Evolutionary conservation across 2,888 invertebrate species (phyloP).

Genomic region (Scaptomyza polygonia): DNA sequence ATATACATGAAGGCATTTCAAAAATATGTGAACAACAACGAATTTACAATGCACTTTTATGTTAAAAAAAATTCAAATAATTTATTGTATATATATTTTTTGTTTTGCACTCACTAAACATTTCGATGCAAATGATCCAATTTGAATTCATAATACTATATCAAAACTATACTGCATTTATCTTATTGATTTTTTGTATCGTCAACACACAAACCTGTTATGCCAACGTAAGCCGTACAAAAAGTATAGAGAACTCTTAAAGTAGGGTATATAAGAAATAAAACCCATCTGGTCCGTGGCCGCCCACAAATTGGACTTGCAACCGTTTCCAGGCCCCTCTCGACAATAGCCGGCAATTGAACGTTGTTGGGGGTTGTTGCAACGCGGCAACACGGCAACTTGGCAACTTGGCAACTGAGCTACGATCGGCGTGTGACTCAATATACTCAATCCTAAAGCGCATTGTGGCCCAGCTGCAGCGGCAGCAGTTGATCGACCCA

Average conservation of each 20-base stretch:
- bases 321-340: conserved; percentile 39
- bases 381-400: conserved; percentile 19
- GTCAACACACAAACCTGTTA: background rate
- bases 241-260: background rate
- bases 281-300: conserved; percentile 72
- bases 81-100: background rate
- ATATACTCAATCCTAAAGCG: conserved; percentile 64
- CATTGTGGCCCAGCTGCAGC: conserved; percentile 59
- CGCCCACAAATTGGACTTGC: conserved; percentile 67
- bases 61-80: too few relatives aligned
- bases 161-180: too few relatives aligned
- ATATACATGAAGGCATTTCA: conserved; percentile 14
- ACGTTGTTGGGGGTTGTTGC: conserved; percentile 61
- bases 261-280: conserved; percentile 37
- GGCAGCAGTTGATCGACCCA: conserved; percentile 74
- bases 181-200: too few relatives aligned
- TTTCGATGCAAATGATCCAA: too few relatives aligned
- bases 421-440: conserved; percentile 43
- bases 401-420: conserved; percentile 13
- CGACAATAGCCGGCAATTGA: conserved; percentile 55
- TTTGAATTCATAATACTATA: too few relatives aligned
- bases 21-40: background rate
- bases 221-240: background rate
- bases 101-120: background rate
- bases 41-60: conserved; percentile 10